A percentile compares a stretch with the other conserved stretches of the same genome.
Conservation (phyloP, 2,888 invertebrate genomes). For the Trisateles emortualis region DNA sequence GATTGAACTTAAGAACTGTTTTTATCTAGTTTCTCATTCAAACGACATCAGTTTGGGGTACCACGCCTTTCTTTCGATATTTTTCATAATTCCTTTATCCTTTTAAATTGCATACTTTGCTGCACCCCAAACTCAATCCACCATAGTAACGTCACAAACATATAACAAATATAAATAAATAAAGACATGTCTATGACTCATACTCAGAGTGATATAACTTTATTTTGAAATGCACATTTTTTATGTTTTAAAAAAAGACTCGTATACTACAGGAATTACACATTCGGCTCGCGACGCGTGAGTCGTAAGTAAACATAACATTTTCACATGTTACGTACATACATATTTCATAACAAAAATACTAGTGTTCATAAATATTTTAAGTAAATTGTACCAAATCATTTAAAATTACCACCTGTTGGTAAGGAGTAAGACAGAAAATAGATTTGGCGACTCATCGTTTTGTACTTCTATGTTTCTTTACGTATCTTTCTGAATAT, state of each 20-base stretch:
- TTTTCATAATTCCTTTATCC: no score
- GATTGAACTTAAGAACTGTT: no score
- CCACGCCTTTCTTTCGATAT: no score
- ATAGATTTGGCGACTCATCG: background rate
- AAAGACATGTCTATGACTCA: slow-evolving; percentile 9
- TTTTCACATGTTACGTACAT: slow-evolving; percentile 22
- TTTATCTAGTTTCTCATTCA: no score
- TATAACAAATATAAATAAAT: background rate
- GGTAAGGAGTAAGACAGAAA: background rate
- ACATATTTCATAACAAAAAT: slow-evolving; percentile 31
- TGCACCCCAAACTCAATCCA: background rate
- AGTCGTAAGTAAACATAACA: slow-evolving; percentile 37
- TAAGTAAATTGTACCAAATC: slow-evolving; percentile 29
- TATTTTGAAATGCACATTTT: slow-evolving; percentile 24
- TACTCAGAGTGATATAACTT: slow-evolving; percentile 17
- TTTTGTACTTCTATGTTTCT: background rate
- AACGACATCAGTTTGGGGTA: no score
- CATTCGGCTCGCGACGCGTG: slow-evolving; percentile 20
- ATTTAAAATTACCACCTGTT: slow-evolving; percentile 22
- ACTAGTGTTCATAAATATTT: slow-evolving; percentile 27
- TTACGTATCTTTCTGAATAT: no score
- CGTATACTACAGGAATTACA: slow-evolving; percentile 30
- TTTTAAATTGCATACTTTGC: no score
- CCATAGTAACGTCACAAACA: background rate
- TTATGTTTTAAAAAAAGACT: slow-evolving; percentile 9